Conservation (phyloP, 2,113 vertebrate species). For the Sardina pilchardus region DNA sequence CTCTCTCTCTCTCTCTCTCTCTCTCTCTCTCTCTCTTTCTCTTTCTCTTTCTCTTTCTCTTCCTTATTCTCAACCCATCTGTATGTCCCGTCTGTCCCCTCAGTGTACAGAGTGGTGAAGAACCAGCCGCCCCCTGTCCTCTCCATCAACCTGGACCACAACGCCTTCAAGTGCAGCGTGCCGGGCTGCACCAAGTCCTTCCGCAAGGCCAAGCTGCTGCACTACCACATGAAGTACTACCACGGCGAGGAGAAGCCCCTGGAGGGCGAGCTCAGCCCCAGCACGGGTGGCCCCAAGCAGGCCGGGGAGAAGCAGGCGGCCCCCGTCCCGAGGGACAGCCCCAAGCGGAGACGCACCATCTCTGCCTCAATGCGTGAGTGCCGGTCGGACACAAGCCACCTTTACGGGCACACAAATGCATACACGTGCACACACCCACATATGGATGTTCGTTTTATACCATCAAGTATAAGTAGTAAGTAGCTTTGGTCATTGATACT, state of each 20-base stretch:
- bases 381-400: constrained; percentile 13
- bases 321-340: constrained; percentile 63
- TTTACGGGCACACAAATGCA: background rate
- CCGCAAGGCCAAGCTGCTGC: constrained; percentile 92
- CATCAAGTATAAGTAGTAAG: too few relatives aligned
- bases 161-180: constrained; percentile 91
- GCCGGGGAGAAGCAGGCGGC: constrained; percentile 78
- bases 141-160: constrained; percentile 87
- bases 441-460: background rate
- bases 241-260: constrained; percentile 85
- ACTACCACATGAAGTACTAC: constrained; percentile 99
- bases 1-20: too few relatives aligned
- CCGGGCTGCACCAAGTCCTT: constrained; percentile 92
- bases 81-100: constrained; percentile 33
- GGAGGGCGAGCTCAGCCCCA: constrained; percentile 76
- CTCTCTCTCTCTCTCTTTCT: too few relatives aligned
- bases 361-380: constrained; percentile 86
- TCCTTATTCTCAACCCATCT: background rate
- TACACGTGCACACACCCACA: background rate
- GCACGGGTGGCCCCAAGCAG: constrained; percentile 82
- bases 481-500: background rate
- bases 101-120: constrained; percentile 88
- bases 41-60: background rate
- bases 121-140: constrained; percentile 77
- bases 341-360: constrained; percentile 82